Conservation (phyloP, 2,113 vertebrate species). For the Malurus melanocephalus region DNA sequence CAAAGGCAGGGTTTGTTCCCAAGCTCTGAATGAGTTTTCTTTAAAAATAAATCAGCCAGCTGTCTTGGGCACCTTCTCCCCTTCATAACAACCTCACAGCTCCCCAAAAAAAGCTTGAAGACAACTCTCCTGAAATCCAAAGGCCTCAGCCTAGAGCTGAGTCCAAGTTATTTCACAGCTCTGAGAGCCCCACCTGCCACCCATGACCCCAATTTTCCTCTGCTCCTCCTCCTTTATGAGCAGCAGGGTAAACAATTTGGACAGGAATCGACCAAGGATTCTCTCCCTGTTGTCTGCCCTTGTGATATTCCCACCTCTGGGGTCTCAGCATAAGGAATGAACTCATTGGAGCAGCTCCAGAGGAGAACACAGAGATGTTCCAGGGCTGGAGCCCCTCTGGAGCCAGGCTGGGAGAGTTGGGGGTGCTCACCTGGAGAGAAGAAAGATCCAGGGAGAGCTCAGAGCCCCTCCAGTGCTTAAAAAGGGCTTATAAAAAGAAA, state of each 20-base stretch:
- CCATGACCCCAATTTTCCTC: rapidly evolving
- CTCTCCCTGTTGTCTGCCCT: background rate
- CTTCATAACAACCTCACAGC: background rate
- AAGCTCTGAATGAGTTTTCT: constrained; percentile 33
- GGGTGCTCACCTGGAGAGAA: background rate
- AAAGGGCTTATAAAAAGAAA: background rate
- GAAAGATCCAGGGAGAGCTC: background rate
- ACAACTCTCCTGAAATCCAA: background rate
- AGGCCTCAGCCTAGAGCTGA: background rate
- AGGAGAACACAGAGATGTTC: rapidly evolving
- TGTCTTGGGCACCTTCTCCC: background rate
- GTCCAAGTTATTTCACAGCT: background rate
- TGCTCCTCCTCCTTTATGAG: background rate
- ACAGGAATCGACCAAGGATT: background rate
- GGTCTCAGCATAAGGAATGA: background rate
- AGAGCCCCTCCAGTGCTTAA: background rate
- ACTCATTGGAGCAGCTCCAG: background rate
- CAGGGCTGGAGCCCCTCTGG: background rate
- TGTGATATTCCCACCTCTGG: background rate
- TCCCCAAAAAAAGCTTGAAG: background rate
- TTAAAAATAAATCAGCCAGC: background rate
- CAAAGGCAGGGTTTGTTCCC: constrained; percentile 38
- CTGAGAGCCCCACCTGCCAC: background rate
- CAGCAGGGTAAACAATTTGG: background rate
- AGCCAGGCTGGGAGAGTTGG: background rate